A percentile compares a stretch with the other conserved stretches of the same genome.
These are phyloP conservation scores for Taxidea taxus DNA, from an alignment of 2,113 vertebrate species.

Conservation along the genomic window DNA sequence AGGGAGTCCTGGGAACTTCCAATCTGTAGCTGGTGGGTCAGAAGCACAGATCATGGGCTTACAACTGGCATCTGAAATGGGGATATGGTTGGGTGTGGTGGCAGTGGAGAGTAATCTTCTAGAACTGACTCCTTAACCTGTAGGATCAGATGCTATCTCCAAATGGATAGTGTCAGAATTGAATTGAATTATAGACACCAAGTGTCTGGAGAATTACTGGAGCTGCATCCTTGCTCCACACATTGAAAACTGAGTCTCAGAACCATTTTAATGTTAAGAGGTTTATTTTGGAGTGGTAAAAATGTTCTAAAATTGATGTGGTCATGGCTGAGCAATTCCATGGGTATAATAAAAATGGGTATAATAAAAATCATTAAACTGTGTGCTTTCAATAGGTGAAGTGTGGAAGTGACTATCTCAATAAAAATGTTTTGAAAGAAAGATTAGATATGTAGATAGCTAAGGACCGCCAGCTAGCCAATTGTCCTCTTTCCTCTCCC, in stretches of 20 bases:
- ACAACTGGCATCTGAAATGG: neutral
- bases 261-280: neutral
- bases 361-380: neutral
- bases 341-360: neutral
- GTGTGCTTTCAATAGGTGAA: neutral
- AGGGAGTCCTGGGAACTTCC: neutral
- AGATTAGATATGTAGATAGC: neutral
- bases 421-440: neutral
- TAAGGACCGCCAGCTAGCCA: neutral
- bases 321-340: no score
- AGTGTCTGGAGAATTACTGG: neutral
- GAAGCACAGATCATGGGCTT: neutral
- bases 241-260: neutral
- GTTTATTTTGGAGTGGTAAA: neutral
- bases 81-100: neutral
- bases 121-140: neutral
- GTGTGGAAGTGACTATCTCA: neutral
- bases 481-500: neutral
- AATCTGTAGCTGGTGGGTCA: neutral
- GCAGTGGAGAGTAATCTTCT: neutral
- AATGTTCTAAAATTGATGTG: neutral
- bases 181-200: neutral
- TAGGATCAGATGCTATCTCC: neutral
- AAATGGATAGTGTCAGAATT: neutral
- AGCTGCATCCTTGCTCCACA: neutral